These are phyloP conservation scores for Enteromius radiatus DNA, from an alignment of 2,797 vertebrate species.

Conservation along the genomic window DNA sequence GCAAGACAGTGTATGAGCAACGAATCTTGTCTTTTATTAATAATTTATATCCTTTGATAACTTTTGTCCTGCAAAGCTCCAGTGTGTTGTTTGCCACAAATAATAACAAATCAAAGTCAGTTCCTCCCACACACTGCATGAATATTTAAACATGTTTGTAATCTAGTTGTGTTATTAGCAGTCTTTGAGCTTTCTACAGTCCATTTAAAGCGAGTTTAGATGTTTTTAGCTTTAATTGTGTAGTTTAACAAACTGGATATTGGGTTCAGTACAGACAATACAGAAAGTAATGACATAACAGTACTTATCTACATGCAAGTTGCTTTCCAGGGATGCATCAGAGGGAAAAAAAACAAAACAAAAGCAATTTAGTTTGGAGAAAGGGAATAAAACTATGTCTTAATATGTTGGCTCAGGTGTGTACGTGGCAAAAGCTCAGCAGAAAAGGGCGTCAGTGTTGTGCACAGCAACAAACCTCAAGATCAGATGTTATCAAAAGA, in stretches of 20 bases:
- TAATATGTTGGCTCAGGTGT: constrained; percentile 2
- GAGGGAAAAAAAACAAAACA: background rate
- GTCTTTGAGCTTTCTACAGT: constrained; percentile 44
- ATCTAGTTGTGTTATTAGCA: constrained; percentile 49
- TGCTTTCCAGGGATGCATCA: background rate
- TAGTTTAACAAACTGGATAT: constrained; percentile 15
- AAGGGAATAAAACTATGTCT: background rate
- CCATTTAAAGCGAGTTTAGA: constrained; percentile 34
- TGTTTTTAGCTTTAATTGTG: constrained; percentile 42
- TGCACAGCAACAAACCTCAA: constrained; percentile 56
- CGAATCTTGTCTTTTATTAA: constrained; percentile 11
- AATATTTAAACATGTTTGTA: constrained; percentile 55
- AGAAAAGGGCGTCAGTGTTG: background rate
- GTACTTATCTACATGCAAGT: background rate
- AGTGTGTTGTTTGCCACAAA: constrained; percentile 43
- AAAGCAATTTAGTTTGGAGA: background rate
- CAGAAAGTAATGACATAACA: background rate
- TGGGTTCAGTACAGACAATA: background rate
- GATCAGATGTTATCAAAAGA: constrained; percentile 64
- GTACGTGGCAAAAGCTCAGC: background rate
- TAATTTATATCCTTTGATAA: constrained; percentile 15
- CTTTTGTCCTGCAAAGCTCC: background rate
- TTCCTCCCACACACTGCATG: constrained; percentile 39
- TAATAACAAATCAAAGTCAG: constrained; percentile 48
- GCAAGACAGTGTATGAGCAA: background rate